Evolutionary conservation across 92 coral and sea anemone species (phyloP).

Genomic region (Meandrina meandrites): DNA sequence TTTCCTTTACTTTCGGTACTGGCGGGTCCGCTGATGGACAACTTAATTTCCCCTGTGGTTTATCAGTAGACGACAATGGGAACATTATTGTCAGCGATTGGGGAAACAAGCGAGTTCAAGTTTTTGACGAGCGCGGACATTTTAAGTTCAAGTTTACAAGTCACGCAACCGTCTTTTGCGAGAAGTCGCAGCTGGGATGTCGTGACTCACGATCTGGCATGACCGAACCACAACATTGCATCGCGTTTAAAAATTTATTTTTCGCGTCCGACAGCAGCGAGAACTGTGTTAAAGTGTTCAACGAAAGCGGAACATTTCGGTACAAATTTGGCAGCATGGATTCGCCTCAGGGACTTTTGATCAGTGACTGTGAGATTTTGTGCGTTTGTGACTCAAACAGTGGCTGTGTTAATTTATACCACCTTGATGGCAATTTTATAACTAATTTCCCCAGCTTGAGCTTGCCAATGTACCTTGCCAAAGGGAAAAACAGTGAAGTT

Average conservation of each 20-base stretch:
- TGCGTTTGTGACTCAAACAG: slow-evolving; percentile 23
- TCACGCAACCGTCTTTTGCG: not conserved
- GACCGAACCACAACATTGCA: slow-evolving; percentile 7
- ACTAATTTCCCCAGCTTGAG: not conserved
- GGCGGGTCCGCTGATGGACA: slow-evolving; percentile 20
- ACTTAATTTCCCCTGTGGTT: slow-evolving; percentile 7
- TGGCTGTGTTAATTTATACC: not conserved
- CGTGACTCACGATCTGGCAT: not conserved
- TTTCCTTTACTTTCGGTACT: slow-evolving; percentile 8
- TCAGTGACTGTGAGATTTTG: not conserved
- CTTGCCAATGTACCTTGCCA: slow-evolving; percentile 29
- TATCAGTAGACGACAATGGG: slow-evolving; percentile 12
- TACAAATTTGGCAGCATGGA: not conserved
- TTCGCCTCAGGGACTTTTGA: not conserved
- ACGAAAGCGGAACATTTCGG: slow-evolving; percentile 7
- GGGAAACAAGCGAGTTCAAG: slow-evolving; percentile 30
- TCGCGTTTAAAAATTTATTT: not conserved
- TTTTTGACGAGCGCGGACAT: slow-evolving; percentile 26
- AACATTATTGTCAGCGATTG: slow-evolving; percentile 32
- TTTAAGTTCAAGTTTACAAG: slow-evolving; percentile 19
- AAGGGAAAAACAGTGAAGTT: not conserved
- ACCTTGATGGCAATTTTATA: slow-evolving; percentile 16
- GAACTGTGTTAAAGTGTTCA: not conserved
- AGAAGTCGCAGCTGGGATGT: not conserved
- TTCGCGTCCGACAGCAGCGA: slow-evolving; percentile 14